A percentile compares a stretch with the other conserved stretches of the same genome.
Evolutionary conservation across 2,888 invertebrate species (phyloP).

Genomic region (Lycocerus yunnanus): DNA sequence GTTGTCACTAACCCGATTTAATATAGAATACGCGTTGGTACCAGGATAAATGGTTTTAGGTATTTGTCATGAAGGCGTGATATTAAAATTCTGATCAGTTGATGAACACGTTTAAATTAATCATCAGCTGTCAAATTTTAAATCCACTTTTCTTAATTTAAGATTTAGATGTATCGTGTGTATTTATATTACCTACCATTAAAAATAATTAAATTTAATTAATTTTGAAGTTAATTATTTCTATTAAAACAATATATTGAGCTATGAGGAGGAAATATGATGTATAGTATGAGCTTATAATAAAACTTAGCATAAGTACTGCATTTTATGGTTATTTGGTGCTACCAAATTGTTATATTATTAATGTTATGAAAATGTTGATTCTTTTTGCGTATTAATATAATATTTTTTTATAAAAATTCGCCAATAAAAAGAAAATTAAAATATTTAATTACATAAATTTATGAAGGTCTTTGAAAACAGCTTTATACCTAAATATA

Average conservation of each 20-base stretch:
- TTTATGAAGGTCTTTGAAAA: neutral
- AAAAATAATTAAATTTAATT: neutral
- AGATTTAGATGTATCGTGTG: neutral
- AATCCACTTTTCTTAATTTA: conserved; percentile 20
- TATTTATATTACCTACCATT: neutral
- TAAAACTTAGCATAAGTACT: neutral
- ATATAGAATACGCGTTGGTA: conserved; percentile 30
- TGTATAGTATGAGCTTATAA: neutral
- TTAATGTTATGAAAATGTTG: neutral
- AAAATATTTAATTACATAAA: neutral
- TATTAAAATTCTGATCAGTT: conserved; percentile 45
- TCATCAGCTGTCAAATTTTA: conserved; percentile 41
- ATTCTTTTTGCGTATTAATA: neutral
- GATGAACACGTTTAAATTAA: conserved; percentile 42
- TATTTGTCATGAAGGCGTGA: conserved; percentile 46
- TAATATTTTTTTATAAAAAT: neutral
- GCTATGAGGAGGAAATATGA: no score
- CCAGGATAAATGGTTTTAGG: conserved; percentile 39
- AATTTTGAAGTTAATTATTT: neutral
- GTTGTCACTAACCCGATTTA: conserved; percentile 13
- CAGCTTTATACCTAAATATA: neutral
- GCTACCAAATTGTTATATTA: neutral
- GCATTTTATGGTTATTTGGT: neutral
- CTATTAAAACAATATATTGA: neutral
- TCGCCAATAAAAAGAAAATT: neutral